Evolutionary conservation across 2,113 vertebrate genomes (phyloP).

Genomic region (Ictalurus punctatus): DNA sequence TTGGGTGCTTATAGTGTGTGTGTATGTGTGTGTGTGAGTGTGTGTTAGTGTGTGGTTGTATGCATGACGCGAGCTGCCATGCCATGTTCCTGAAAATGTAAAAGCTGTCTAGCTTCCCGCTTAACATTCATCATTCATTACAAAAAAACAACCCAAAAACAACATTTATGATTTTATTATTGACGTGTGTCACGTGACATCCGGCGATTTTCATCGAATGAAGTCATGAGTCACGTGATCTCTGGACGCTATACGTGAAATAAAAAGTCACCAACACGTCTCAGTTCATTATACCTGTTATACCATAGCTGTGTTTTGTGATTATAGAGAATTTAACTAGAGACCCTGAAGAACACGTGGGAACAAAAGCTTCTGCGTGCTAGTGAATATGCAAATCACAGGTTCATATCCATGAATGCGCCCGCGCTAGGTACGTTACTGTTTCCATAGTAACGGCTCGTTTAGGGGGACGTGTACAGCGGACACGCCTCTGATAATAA

Average conservation of each 20-base stretch:
- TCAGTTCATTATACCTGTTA: too few relatives aligned
- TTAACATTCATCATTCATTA: conserved; percentile 4
- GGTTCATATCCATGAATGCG: background rate
- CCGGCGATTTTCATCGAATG: background rate
- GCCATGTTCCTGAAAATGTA: conserved; percentile 14
- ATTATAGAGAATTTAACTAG: background rate
- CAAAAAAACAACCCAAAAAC: background rate
- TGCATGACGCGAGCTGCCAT: background rate
- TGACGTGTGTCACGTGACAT: background rate
- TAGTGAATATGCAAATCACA: background rate
- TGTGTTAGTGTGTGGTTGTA: conserved; percentile 5
- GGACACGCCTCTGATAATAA: background rate
- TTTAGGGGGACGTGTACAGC: background rate
- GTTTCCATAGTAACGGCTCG: background rate
- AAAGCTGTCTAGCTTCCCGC: background rate
- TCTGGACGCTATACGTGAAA: too few relatives aligned
- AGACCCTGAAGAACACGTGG: too few relatives aligned
- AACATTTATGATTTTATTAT: background rate
- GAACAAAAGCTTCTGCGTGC: too few relatives aligned
- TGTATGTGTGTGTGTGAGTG: background rate
- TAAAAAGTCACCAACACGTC: too few relatives aligned
- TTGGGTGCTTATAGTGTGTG: conserved; percentile 17
- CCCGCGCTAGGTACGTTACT: background rate
- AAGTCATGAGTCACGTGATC: background rate
- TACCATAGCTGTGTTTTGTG: too few relatives aligned